phyloP scores from a whole-genome alignment of 2,888 invertebrate genomes.

The Dicyrtomina minuta region DNA sequence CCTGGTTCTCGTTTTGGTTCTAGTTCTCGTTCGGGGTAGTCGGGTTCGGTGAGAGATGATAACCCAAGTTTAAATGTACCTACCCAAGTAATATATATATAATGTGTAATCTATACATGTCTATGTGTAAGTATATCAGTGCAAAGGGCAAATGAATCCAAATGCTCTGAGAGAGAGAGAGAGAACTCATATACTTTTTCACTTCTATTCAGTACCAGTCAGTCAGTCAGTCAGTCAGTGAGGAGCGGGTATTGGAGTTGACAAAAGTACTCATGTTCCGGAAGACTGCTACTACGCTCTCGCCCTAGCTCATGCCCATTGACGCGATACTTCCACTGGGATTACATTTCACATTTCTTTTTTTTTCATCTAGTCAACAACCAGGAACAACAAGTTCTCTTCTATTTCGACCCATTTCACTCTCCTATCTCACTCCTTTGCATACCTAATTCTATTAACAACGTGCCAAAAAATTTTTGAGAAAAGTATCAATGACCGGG shows the following conservation, averaged over 20 bases:
- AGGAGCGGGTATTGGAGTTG: conserved; percentile 22
- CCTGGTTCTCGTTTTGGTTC: too few species aligned
- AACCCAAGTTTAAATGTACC: conserved; percentile 10
- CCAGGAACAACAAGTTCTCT: conserved; percentile 30
- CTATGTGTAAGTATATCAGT: not conserved
- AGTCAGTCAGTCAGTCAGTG: conserved; percentile 25
- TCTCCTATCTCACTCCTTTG: conserved; percentile 2
- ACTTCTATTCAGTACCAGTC: not conserved
- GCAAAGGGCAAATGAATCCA: conserved; percentile 13
- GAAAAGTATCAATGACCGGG: conserved; percentile 11
- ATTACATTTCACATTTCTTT: conserved; percentile 32
- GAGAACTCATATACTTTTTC: conserved; percentile 6
- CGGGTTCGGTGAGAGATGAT: conserved; percentile 46
- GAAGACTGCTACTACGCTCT: conserved; percentile 46
- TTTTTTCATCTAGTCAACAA: conserved; percentile 32
- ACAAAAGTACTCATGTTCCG: conserved; percentile 51
- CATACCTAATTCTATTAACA: not conserved
- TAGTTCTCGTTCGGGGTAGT: conserved; percentile 48
- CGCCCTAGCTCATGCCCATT: conserved; percentile 34
- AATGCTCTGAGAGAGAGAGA: conserved; percentile 7
- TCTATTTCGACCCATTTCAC: conserved; percentile 15
- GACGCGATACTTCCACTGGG: conserved; percentile 35
- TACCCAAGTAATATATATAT: too few species aligned
- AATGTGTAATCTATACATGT: not conserved
- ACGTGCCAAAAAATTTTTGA: conserved; percentile 6